Base-by-base conservation (phyloP, 2,113 vertebrate genomes). In the Misgurnus anguillicaudatus region DNA sequence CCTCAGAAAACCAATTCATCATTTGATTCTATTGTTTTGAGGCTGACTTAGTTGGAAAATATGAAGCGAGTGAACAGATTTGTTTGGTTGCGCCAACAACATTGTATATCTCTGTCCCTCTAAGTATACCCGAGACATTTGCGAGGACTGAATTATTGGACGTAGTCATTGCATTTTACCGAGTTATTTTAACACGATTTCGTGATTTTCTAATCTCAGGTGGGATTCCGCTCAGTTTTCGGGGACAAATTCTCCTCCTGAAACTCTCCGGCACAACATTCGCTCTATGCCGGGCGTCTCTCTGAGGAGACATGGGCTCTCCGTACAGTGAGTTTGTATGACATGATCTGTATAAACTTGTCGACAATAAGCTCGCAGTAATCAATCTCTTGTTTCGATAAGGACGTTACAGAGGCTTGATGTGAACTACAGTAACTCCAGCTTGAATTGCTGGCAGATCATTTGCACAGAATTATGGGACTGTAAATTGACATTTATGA, bases 81-180 rank as follows among this genome's bases (percentile, higher is more conserved):
- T 68, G 78, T 75, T 80, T 1, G 51, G 51, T 60, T 24, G 53
- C n/a, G 71, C 61, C 61, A 67, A 80, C 80, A 73, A 80, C 76
- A 80, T 77, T 72, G 82, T 67, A 67, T 62, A 80, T 83, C 65
- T 65, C 51, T 60, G 63, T 79, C 64, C 47, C 76, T 69, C 19
- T 53, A 57, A 55, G 48, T 75, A 39, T 65, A 62, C 63, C 78
- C 13, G 58, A 73, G 78, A 14, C 55, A 16, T 77, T 77, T 80
- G 36, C 11, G 10, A 55, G 38, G 36, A 79, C 58, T 60, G 67
- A 83, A 79, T 77, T 77, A 71, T 71, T 48, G 19, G 66, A 60
- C 45, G 64, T 72, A 72, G 39, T 63, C 61, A 69, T 70, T 47
- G 61, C 73, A 70, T 51, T 80, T 80, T 73, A 77, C 21, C 16